phyloP scores from a whole-genome alignment of 2,113 vertebrate genomes.

The Synchiropus splendidus region DNA sequence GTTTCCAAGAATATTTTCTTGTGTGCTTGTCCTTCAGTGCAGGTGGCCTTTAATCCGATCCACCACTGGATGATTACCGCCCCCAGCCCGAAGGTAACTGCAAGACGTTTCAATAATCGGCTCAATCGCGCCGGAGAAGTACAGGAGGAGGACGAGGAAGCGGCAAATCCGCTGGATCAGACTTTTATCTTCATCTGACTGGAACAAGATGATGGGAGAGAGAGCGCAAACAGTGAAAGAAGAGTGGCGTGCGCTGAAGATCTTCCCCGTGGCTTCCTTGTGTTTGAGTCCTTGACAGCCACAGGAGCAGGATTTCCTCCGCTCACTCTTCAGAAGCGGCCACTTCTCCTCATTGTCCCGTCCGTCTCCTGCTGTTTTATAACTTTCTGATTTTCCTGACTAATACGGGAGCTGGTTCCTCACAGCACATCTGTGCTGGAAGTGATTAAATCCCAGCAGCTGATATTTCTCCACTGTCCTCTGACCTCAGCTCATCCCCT shows the following conservation, averaged over 20 bases:
- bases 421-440: conserved; percentile 35
- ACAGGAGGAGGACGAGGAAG: conserved; percentile 15
- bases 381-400: background rate
- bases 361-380: too few relatives aligned
- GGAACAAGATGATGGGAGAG: background rate
- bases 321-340: too few relatives aligned
- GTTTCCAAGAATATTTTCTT: background rate
- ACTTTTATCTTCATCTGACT: conserved; percentile 12
- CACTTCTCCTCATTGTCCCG: too few relatives aligned
- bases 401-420: conserved; percentile 5
- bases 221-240: background rate
- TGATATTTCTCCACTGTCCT: conserved; percentile 30
- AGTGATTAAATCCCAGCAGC: conserved; percentile 35
- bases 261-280: too few relatives aligned
- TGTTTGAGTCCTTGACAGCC: too few relatives aligned
- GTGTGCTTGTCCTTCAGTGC: conserved; percentile 23
- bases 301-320: too few relatives aligned
- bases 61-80: conserved; percentile 43
- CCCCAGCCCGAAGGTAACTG: conserved; percentile 19
- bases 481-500: conserved; percentile 16
- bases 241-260: too few relatives aligned
- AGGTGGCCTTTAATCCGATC: conserved; percentile 26
- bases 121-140: conserved; percentile 17
- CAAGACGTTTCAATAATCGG: conserved; percentile 34
- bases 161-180: conserved; percentile 11